Conservation (phyloP, 2,113 vertebrate genomes). For the Himantopus leucocephalus region DNA sequence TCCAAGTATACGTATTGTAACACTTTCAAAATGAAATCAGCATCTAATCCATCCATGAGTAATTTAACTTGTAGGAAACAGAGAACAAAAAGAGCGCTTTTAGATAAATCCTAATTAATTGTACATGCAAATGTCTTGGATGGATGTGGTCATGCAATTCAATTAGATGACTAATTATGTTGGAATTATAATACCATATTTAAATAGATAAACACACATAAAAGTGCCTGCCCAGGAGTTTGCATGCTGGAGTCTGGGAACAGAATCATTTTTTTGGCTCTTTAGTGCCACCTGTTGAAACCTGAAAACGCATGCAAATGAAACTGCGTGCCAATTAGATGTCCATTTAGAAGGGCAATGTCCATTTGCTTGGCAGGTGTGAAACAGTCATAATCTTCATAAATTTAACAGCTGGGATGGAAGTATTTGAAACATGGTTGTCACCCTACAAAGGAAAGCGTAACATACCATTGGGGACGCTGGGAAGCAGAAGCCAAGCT, state of each 20-base stretch:
- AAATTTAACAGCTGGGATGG: background rate
- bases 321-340: background rate
- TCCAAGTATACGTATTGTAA: background rate
- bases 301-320: slow-evolving; percentile 40
- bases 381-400: background rate
- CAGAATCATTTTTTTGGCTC: slow-evolving; percentile 62
- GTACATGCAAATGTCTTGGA: slow-evolving; percentile 57
- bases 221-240: slow-evolving; percentile 46
- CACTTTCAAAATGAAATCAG: slow-evolving; percentile 37
- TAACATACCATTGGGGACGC: background rate
- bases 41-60: slow-evolving; percentile 45
- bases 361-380: background rate
- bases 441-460: background rate
- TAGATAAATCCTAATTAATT: slow-evolving; percentile 65
- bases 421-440: background rate
- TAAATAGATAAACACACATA: slow-evolving; percentile 61
- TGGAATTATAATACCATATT: slow-evolving; percentile 57
- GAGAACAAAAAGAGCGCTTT: slow-evolving; percentile 43
- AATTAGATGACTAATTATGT: slow-evolving; percentile 61
- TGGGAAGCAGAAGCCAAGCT: background rate
- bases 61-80: slow-evolving; percentile 51
- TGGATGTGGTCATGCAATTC: slow-evolving; percentile 59
- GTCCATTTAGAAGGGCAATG: background rate
- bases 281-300: slow-evolving; percentile 71
- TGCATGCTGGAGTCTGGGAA: slow-evolving; percentile 3